Conservation (phyloP, 2,113 vertebrate species). For the Hypocryptadius cinnamomeus region DNA sequence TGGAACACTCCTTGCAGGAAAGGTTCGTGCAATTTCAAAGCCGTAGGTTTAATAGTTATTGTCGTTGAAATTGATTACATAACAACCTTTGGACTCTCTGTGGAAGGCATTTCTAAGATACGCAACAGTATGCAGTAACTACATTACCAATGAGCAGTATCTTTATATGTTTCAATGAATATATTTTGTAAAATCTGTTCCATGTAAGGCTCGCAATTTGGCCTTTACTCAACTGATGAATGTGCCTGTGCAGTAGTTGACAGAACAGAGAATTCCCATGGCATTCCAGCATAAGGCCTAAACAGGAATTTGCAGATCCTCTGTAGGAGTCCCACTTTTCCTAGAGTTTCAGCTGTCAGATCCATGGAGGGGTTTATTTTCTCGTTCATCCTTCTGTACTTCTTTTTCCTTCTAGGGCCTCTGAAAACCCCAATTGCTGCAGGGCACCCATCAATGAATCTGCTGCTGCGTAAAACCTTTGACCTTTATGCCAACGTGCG, state of each 20-base stretch:
- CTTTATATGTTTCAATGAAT: neutral
- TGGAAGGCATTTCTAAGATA: neutral
- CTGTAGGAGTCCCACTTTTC: neutral
- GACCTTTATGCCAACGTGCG: slow-evolving; percentile 94
- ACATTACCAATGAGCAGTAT: neutral
- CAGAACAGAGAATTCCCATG: neutral
- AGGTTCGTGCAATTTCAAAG: neutral
- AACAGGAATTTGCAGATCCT: neutral
- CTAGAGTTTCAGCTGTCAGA: neutral
- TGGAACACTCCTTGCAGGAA: neutral
- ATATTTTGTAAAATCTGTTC: neutral
- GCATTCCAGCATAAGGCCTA: neutral
- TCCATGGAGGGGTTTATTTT: neutral
- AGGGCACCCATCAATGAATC: slow-evolving; percentile 94
- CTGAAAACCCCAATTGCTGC: slow-evolving; percentile 95
- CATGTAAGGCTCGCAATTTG: rapidly evolving
- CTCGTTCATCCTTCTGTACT: neutral
- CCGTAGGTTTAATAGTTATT: neutral
- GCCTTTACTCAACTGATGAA: neutral
- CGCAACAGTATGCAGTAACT: neutral
- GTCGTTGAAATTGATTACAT: neutral
- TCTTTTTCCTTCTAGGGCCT: slow-evolving; percentile 70
- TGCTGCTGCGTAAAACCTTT: slow-evolving; percentile 91
- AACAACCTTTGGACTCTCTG: neutral
- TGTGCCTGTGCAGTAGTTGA: neutral